Base-by-base conservation (phyloP, 1,140 invertebrate genomes). In the Lithobius niger region DNA sequence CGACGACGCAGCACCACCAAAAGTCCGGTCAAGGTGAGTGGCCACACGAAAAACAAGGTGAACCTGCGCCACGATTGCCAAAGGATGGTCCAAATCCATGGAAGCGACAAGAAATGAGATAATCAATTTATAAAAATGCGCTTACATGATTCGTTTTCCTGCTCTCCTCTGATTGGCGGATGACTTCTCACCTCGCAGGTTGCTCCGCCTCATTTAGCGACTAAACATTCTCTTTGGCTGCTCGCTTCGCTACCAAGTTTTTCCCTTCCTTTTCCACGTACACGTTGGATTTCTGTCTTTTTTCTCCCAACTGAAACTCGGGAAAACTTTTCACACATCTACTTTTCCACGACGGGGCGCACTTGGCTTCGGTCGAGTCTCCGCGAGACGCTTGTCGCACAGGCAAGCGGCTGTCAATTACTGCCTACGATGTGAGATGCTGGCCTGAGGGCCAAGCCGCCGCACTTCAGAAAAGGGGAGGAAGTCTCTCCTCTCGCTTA, bases 41-140 rank as follows among this genome's bases (percentile, higher is more conserved):
- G 31, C 10, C 31, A 40, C 31, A 18, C 6, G 6, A 15, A 47
- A 47, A 27, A 3, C 10, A 50, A 50, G 48, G 48, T 50, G 48
- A 26, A 50, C 48, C 48, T 26, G 48, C 25, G 25, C 19, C 24
- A 26, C 48, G 6, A 50, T 26, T 22, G 25, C 24, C 48, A 50
- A 50, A 50, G 25, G 48, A 50, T 50, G 48, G 24, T 26, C 48
- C 48, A 50, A 24, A 50, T 50, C 48, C 48, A 50, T 50, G 24
- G 48, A 26, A 50, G 48, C 48, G 48, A 50, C 48, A 50, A 50
- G 48, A 26, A 36, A 22, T 53, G 52, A 36, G 18, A 36, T 24
- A 55, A 55, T 55, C 25, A 55, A 48, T 55, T 55, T 55, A 31
- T 50, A 55, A 55, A 55, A 55, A 55, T 55, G 54, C 54, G 44